Evolutionary conservation across 2,888 invertebrate genomes (phyloP), one percentile per base, ranked within the genome.

Genomic region (Himalopsyche tibetana): DNA sequence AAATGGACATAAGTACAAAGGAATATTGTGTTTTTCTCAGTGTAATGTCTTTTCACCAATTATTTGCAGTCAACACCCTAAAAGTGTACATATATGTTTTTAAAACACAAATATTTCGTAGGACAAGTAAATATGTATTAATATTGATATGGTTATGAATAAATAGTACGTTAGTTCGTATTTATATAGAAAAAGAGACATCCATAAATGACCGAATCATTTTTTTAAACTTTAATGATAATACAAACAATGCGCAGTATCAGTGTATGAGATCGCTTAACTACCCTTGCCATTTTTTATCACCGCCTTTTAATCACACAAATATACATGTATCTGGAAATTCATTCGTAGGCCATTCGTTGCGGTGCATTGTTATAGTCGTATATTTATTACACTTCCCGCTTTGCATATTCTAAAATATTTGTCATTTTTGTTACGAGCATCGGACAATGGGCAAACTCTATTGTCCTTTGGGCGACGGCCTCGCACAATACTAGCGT

Each of bases 321-420:
- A 82, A 85, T 83, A 84, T 87, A 63, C 63, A 63, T 15, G 80
- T 55, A 80, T 83, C 82, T 56, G 45, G 79, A 56, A 87, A 86
- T 86, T 84, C 88, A 87, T 88, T 88, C 84, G 85, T 63, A 2
- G 51, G 69, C 83, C 83, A 81, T 86, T 83, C 84, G 84, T 86
- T 80, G 86, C 85, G 82, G 84, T 86, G 87, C 87, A 87, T 87
- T 87, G 87, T 87, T 86, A 83, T 85, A 86, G 82, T 85, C 86
- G 85, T 80, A 82, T 86, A 88, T 88, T 88, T 88, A 88, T 88
- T 88, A 86, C 86, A 85, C 85, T 83, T 86, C 83, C 85, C 87
- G 84, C 84, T 88, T 86, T 85, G 85, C 85, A 86, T 86, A 86
- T 84, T 85, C 84, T 86, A 83, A 87, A 87, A 84, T 87, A 87